These are phyloP conservation scores for Clarias macrocephalus DNA, from an alignment of 2,113 vertebrate genomes.

Conservation along the genomic window DNA sequence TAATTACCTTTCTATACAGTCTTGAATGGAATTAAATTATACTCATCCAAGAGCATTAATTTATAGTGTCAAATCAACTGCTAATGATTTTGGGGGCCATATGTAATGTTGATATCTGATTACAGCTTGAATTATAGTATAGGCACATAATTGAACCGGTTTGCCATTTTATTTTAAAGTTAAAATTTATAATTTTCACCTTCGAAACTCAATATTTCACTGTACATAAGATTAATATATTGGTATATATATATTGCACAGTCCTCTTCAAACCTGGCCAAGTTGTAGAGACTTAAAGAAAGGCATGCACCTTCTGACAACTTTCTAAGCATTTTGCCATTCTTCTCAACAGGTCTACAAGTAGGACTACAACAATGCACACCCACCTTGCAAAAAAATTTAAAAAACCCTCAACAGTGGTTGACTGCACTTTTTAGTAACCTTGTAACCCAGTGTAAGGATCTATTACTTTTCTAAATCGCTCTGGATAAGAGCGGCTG, in stretches of 20 bases:
- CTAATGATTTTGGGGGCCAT: not conserved
- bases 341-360: not conserved
- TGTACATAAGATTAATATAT: not conserved
- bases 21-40: not conserved
- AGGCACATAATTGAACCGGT: not conserved
- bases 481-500: no score
- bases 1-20: not conserved
- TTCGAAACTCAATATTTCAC: not conserved
- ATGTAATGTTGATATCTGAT: not conserved
- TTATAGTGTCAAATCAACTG: not conserved
- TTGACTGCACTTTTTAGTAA: no score
- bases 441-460: no score
- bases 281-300: not conserved
- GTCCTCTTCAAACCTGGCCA: no score
- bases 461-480: no score
- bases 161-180: slow-evolving; percentile 6
- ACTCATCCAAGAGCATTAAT: not conserved
- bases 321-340: not conserved
- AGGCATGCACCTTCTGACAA: not conserved
- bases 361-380: not conserved
- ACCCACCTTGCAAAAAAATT: no score
- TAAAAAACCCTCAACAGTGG: no score
- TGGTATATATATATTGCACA: no score
- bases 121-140: not conserved
- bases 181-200: not conserved